These are phyloP conservation scores for Hydrotaea diabolus DNA, from an alignment of 2,888 invertebrate species.

Conservation along the genomic window DNA sequence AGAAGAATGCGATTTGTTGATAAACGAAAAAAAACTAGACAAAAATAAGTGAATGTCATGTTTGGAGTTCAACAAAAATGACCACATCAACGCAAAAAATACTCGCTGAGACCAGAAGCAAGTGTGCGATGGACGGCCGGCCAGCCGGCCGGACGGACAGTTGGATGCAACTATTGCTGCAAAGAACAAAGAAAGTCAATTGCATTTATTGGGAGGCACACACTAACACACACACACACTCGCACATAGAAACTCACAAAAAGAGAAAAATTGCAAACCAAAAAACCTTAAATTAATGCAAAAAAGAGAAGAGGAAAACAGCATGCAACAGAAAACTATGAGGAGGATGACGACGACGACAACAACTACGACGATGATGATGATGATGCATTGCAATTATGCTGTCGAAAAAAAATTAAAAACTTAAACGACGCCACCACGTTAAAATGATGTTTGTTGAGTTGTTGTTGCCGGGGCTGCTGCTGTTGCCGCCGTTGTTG, in stretches of 20 bases:
- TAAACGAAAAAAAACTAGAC: slow-evolving; percentile 16
- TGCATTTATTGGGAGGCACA: slow-evolving; percentile 39
- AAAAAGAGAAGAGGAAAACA: slow-evolving; percentile 43
- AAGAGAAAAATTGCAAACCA: slow-evolving; percentile 14
- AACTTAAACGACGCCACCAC: slow-evolving; percentile 67
- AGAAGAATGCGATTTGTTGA: slow-evolving; percentile 35
- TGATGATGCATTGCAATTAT: slow-evolving; percentile 67
- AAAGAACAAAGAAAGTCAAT: slow-evolving; percentile 38
- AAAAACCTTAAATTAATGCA: slow-evolving; percentile 63
- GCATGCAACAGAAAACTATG: slow-evolving; percentile 54
- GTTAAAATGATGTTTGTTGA: slow-evolving; percentile 62
- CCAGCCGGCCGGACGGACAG: neutral
- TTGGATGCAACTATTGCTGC: neutral
- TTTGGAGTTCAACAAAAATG: slow-evolving; percentile 50
- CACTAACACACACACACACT: slow-evolving; percentile 32
- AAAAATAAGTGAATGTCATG: slow-evolving; percentile 54
- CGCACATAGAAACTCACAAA: neutral
- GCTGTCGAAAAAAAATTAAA: slow-evolving; percentile 67
- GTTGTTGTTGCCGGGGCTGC: neutral
- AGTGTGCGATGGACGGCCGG: neutral
- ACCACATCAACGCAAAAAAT: slow-evolving; percentile 48
- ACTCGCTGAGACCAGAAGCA: slow-evolving; percentile 5
- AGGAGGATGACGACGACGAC: slow-evolving; percentile 40
- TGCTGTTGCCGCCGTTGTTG: slow-evolving; percentile 22
- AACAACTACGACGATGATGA: slow-evolving; percentile 45